These are phyloP conservation scores for Rhineura floridana DNA, from an alignment of 2,113 vertebrate genomes.

Conservation along the genomic window DNA sequence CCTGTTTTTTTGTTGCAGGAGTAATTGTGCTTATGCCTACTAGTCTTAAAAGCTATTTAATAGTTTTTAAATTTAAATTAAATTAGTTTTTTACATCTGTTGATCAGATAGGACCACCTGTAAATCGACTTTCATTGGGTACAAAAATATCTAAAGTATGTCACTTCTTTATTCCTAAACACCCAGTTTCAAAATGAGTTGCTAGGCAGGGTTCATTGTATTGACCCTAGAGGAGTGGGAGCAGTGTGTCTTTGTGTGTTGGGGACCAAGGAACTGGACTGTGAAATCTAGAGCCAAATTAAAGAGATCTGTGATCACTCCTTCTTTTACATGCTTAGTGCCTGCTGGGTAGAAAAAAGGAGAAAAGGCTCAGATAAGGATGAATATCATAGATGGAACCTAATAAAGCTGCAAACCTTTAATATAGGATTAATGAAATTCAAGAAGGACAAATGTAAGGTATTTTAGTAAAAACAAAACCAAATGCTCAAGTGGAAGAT, in stretches of 20 bases:
- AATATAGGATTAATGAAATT: not conserved
- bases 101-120: not conserved
- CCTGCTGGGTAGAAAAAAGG: not conserved
- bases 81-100: not conserved
- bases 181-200: not conserved
- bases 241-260: not conserved
- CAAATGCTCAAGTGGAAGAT: not conserved
- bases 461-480: not conserved
- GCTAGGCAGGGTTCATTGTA: not conserved
- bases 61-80: not conserved
- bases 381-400: not conserved
- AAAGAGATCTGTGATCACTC: too few species aligned
- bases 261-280: not conserved
- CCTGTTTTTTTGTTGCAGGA: slow-evolving; percentile 10
- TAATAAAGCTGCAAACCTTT: not conserved
- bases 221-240: not conserved
- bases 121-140: not conserved
- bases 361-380: not conserved
- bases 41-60: not conserved
- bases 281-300: not conserved
- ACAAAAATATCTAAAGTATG: not conserved
- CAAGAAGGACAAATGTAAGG: not conserved
- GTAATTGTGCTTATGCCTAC: not conserved
- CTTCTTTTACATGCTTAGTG: not conserved
- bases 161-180: not conserved